These are phyloP conservation scores for Gymnoscopelus braueri DNA, from an alignment of 2,797 vertebrate genomes.

Conservation along the genomic window DNA sequence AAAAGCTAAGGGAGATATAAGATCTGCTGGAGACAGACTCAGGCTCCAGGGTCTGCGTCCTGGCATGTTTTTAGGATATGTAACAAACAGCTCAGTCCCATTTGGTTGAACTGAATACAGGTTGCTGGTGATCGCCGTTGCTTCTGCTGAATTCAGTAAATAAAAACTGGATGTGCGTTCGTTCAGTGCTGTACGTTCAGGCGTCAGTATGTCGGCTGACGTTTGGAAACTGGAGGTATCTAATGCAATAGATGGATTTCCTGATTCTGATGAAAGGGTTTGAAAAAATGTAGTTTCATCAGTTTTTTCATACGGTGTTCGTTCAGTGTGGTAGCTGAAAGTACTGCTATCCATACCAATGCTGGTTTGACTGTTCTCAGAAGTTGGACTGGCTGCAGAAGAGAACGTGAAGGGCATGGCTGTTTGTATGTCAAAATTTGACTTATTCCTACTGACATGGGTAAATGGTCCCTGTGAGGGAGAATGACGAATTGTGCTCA, in stretches of 20 bases:
- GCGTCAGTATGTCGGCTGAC: slow-evolving; percentile 50
- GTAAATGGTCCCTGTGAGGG: slow-evolving; percentile 31
- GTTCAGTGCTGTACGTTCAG: slow-evolving; percentile 46
- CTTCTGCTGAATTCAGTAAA: slow-evolving; percentile 39
- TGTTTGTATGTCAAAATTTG: slow-evolving; percentile 44
- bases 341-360: slow-evolving; percentile 50
- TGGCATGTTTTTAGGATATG: slow-evolving; percentile 31
- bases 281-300: slow-evolving; percentile 48
- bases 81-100: slow-evolving; percentile 17
- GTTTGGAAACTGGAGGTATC: slow-evolving; percentile 50
- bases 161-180: slow-evolving; percentile 38
- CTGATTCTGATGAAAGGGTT: slow-evolving; percentile 53
- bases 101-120: slow-evolving; percentile 39
- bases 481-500: slow-evolving; percentile 14
- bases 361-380: slow-evolving; percentile 44
- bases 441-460: slow-evolving; percentile 41
- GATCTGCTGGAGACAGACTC: slow-evolving; percentile 39
- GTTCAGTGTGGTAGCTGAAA: slow-evolving; percentile 66
- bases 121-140: slow-evolving; percentile 28
- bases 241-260: slow-evolving; percentile 53
- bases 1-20: slow-evolving; percentile 36
- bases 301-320: slow-evolving; percentile 57
- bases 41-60: slow-evolving; percentile 28
- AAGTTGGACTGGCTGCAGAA: slow-evolving; percentile 37
- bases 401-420: slow-evolving; percentile 18